phyloP scores from a whole-genome alignment of 35 echinoderm and acorn worm species.

The Ptychodera flava region DNA sequence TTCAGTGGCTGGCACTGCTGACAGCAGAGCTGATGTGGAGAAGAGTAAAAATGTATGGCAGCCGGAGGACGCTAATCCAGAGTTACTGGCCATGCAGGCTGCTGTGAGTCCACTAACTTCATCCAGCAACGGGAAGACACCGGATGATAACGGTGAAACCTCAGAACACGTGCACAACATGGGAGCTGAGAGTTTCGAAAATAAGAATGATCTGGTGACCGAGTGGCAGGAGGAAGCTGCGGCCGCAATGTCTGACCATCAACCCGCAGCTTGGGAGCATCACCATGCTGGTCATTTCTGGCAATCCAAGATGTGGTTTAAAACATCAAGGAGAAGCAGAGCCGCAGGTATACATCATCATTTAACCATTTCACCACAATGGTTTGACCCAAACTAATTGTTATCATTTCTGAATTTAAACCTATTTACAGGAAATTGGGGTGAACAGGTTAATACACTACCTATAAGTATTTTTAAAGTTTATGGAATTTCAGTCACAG shows the following conservation, averaged over 20 bases:
- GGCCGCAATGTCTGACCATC: not conserved
- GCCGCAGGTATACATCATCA: too few species aligned
- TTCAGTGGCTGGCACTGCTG: not conserved
- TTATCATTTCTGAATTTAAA: too few species aligned
- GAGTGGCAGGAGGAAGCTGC: constrained; percentile 8
- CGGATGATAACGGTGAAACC: not conserved
- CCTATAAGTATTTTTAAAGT: too few species aligned
- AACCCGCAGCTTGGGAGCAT: not conserved
- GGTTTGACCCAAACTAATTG: too few species aligned
- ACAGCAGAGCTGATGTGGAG: not conserved
- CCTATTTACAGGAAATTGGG: too few species aligned
- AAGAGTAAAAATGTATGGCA: not conserved
- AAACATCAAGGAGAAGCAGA: not conserved
- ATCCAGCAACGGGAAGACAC: not conserved
- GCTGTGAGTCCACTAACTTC: not conserved
- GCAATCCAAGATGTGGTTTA: not conserved
- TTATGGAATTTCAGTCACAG: too few species aligned
- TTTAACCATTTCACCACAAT: too few species aligned
- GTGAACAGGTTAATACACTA: too few species aligned
- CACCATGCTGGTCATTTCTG: not conserved
- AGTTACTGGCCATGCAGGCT: not conserved
- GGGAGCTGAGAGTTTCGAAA: not conserved
- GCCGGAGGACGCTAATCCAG: constrained; percentile 11
- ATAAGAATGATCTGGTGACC: not conserved
- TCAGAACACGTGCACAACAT: constrained; percentile 14